A percentile compares a stretch with the other conserved stretches of the same genome.
Conservation (phyloP, 2,113 vertebrate species). For the Sinocyclocheilus anshuiensis region DNA sequence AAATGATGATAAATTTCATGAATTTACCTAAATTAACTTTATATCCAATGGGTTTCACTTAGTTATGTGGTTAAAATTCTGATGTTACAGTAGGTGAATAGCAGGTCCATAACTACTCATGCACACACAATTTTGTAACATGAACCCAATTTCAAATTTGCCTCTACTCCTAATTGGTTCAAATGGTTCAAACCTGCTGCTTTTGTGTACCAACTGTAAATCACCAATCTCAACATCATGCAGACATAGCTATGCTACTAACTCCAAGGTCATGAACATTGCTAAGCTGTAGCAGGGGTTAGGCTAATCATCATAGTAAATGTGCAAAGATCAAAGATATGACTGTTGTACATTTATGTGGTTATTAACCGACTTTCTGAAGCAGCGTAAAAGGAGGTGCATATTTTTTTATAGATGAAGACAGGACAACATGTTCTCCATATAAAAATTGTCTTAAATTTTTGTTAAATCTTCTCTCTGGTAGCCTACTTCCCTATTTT, state of each 20-base stretch:
- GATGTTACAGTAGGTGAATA: background rate
- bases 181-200: background rate
- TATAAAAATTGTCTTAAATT: background rate
- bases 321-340: constrained; percentile 19
- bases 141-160: background rate
- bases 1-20: background rate
- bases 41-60: background rate
- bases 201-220: background rate
- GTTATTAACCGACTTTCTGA: background rate
- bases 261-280: background rate
- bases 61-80: background rate
- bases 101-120: background rate
- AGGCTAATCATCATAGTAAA: background rate
- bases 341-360: background rate
- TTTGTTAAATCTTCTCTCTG: background rate
- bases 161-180: background rate
- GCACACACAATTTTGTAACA: background rate
- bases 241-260: background rate
- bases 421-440: background rate
- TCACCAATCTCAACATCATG: background rate
- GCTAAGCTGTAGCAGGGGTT: background rate
- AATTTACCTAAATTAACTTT: background rate
- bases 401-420: background rate
- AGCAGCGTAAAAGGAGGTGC: background rate
- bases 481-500: background rate